Conservation (phyloP, 2,113 vertebrate species). For the Lophochroa leadbeateri region DNA sequence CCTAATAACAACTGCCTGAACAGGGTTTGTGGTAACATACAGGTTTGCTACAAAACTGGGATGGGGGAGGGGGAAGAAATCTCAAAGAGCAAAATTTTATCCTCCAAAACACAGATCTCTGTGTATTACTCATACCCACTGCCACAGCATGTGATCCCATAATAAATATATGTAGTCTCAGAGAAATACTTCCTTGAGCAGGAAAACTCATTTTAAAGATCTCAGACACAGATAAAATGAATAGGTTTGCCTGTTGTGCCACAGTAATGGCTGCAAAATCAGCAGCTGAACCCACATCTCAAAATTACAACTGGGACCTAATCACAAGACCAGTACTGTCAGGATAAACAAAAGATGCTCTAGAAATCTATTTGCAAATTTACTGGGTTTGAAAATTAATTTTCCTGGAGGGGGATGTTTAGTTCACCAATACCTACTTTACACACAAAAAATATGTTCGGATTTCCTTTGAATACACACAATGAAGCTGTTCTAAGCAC, state of each 20-base stretch:
- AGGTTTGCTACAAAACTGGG: background rate
- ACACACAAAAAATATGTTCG: background rate
- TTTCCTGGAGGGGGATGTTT: background rate
- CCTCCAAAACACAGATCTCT: background rate
- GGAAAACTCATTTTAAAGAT: background rate
- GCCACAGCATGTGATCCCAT: background rate
- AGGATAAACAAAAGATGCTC: background rate
- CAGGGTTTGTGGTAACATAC: background rate
- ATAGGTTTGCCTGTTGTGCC: background rate
- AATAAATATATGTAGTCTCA: background rate
- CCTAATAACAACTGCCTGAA: background rate
- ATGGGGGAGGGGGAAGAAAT: fast-evolving
- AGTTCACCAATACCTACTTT: background rate
- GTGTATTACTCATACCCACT: background rate
- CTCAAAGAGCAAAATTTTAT: background rate
- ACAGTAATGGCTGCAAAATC: background rate
- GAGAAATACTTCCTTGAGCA: background rate
- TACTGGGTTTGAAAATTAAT: background rate
- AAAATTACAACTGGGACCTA: background rate
- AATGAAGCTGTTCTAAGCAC: background rate
- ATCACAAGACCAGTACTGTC: background rate
- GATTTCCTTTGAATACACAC: background rate
- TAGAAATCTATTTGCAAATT: background rate
- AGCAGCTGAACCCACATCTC: background rate
- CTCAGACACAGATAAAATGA: background rate